Evolutionary conservation across 1,140 invertebrate species (phyloP), one percentile per base, ranked within the genome.

Genomic region (Zaprionus vittiger): DNA sequence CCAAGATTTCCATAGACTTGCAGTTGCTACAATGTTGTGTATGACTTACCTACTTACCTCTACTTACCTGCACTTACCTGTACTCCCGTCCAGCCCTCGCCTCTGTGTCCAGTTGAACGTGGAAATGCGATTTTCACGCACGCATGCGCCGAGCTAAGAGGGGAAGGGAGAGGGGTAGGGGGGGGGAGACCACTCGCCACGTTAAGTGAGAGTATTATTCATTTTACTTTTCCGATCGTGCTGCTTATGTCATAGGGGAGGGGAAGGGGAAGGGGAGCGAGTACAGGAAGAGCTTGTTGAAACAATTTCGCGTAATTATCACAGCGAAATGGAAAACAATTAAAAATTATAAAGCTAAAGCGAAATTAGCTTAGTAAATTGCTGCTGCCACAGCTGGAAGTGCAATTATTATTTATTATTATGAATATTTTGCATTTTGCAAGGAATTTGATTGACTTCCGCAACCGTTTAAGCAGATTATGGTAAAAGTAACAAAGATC

Each of bases 81-180:
- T 6, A 41, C 38, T n/a, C 44, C 11, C 38, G n/a, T 24, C 38
- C 65, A 52, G 4, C 54, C 15, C 31, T 24, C 31, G n/a, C 47
- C 2, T 20, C n/a, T 12, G 47, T 49, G 47, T 34, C 4, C 5
- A 55, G 31, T 38, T 49, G 14, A 69, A 75, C 76, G 65, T 73
- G 79, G 75, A 81, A 85, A 81, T 81, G 73, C 79, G 63, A 85
- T 90, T 90, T 89, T 89, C 76, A 89, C 76, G 85, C 84, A 89
- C 84, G 84, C 85, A 81, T 89, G 84, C 81, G 67, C 68, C 54
- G 56, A 17, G 41, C 31, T 9, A 34, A 34, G 9, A 0, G 3
- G n/a, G n/a, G n/a, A 0, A 17, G 14, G 38, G 15, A 0, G 2
- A 17, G 5, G 41, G 41, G 41, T 0, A 7, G n/a, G 5, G 41